Evolutionary conservation across 2,113 vertebrate species (phyloP).

Genomic region (Saguinus imperator): DNA sequence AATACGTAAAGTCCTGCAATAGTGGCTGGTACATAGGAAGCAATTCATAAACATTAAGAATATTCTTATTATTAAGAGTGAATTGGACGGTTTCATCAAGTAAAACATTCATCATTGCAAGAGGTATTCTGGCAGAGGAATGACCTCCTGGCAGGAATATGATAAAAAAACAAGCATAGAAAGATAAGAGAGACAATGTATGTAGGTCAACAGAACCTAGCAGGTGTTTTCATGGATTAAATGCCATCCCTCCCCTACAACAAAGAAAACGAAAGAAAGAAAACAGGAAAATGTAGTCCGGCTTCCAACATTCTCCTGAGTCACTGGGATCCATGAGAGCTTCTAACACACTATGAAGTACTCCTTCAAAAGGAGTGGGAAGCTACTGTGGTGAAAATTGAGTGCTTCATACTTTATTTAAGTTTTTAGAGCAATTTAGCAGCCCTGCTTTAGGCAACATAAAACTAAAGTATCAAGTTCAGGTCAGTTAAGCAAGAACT

Average conservation of each 20-base stretch:
- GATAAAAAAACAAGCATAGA: background rate
- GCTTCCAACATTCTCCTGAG: background rate
- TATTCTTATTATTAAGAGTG: background rate
- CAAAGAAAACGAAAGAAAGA: background rate
- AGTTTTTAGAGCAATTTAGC: slow-evolving; percentile 56
- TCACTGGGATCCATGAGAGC: background rate
- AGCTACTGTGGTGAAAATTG: background rate
- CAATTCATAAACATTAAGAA: background rate
- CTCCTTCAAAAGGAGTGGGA: background rate
- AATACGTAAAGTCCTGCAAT: background rate
- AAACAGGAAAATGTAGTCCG: background rate
- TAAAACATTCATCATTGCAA: background rate
- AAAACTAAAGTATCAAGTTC: slow-evolving; percentile 72
- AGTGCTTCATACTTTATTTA: slow-evolving; percentile 63
- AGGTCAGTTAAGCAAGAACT: slow-evolving; percentile 60
- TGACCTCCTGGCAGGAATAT: background rate
- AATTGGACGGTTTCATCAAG: background rate
- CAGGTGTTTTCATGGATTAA: background rate
- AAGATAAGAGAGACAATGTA: background rate
- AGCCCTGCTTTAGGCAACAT: slow-evolving; percentile 55
- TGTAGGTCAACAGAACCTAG: background rate
- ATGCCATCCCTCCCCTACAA: background rate
- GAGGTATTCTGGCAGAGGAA: background rate
- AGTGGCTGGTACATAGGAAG: background rate
- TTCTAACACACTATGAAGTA: background rate